phyloP scores from a whole-genome alignment of 2,888 invertebrate species.

The Andrena marginata region DNA sequence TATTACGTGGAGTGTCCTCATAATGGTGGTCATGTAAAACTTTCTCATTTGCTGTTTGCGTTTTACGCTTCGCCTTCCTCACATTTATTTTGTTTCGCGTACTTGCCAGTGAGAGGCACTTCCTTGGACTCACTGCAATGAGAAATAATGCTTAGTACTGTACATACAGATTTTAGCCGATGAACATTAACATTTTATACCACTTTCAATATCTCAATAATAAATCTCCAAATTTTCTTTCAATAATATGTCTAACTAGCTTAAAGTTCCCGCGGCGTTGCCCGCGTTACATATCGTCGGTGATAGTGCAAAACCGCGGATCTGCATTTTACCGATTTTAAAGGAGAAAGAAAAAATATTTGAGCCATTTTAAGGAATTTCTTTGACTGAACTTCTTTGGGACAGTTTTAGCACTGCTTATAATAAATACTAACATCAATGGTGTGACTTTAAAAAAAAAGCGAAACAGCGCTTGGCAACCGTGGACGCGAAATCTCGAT shows the following conservation, averaged over 20 bases:
- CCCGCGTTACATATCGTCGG: too few relatives aligned
- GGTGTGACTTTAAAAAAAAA: too few relatives aligned
- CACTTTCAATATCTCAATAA: neutral
- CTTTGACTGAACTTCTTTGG: too few relatives aligned
- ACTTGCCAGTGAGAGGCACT: neutral
- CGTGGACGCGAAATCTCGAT: too few relatives aligned
- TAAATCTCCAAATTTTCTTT: slow-evolving; percentile 1
- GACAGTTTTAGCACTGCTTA: too few relatives aligned
- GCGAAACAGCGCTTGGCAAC: too few relatives aligned
- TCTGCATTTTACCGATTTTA: too few relatives aligned
- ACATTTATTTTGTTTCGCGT: neutral
- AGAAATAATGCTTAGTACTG: neutral
- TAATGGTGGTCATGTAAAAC: neutral
- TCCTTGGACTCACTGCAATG: neutral
- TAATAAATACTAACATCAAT: too few relatives aligned
- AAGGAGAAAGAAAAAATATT: too few relatives aligned
- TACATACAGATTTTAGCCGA: neutral
- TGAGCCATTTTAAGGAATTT: too few relatives aligned
- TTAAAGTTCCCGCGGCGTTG: too few relatives aligned
- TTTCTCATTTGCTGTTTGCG: neutral
- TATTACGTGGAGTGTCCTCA: neutral
- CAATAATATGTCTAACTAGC: neutral
- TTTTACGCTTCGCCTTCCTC: neutral
- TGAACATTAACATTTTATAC: neutral
- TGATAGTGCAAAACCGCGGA: too few relatives aligned